Base-by-base conservation (phyloP, 2,113 vertebrate species). In the Polypterus bichir region DNA sequence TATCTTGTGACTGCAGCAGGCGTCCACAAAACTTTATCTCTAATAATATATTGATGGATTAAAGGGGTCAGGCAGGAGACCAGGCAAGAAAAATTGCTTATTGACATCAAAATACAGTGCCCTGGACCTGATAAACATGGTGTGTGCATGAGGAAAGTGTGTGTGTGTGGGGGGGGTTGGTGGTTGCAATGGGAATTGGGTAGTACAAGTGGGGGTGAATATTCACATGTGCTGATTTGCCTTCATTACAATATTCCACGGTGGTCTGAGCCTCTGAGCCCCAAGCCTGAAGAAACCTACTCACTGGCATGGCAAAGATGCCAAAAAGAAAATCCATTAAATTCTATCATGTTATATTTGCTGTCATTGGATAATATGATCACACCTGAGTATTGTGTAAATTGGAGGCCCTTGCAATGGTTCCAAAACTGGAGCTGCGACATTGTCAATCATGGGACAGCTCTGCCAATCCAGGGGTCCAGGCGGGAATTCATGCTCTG, bases 1-100 rank as follows among this genome's bases (percentile, higher is more conserved):
- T 98, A 97, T 98, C 96, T 98, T 97, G 92, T 97, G 94, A 97
- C 94, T 97, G 96, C 96, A 98, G 96, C 93, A 97, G 94, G 94
- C 94, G 88, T 95, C 92, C 92, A 92, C 92, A 92, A 86, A 98
- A 98, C 94, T 98, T 97, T 97, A 98, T 98, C 96, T 98, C 94
- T 97, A 98, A 97, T 97, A 97, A 98, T 98, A 97, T 97, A 98
- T 97, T 97, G 94, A 98, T 97, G 96, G 96, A 98, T 98, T 98
- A 98, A 98, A 98, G 94, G 94, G 96, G 96, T 97, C 96, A 97
- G 94, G 91, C 92, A 92, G 92, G 91, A 97, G 94, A 98, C 89
- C 89, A 89, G 94, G 91, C 93, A 97, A 90, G 96, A 98, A 97
- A 98, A 98, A 98, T 98, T 98, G 96, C 96, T 98, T 97, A 98